phyloP scores from a whole-genome alignment of 2,888 invertebrate genomes.

The Neoascia interrupta region DNA sequence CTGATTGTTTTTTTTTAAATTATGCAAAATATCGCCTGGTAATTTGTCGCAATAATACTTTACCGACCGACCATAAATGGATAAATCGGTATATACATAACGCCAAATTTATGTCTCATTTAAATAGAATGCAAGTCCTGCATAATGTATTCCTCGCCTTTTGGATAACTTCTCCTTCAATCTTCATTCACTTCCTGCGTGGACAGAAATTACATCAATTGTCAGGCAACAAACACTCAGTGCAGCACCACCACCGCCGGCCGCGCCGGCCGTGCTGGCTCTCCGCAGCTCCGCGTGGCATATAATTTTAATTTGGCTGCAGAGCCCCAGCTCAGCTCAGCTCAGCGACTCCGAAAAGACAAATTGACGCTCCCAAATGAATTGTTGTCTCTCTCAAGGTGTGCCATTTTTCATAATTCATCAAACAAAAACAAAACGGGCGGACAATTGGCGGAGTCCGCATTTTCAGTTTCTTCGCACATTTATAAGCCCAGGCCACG shows the following conservation, averaged over 20 bases:
- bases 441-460: constrained; percentile 64
- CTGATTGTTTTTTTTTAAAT: too few relatives aligned
- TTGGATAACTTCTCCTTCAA: constrained; percentile 5
- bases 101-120: too few relatives aligned
- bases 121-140: constrained; percentile 43
- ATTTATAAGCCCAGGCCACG: constrained; percentile 25
- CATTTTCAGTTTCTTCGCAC: constrained; percentile 20
- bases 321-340: constrained; percentile 11
- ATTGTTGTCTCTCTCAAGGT: constrained; percentile 68
- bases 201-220: constrained; percentile 69
- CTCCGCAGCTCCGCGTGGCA: constrained; percentile 13
- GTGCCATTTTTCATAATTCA: constrained; percentile 70
- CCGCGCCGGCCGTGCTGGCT: too few relatives aligned
- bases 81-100: too few relatives aligned
- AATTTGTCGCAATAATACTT: too few relatives aligned
- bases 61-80: too few relatives aligned
- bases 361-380: constrained; percentile 68
- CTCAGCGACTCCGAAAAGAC: constrained; percentile 35
- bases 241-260: constrained; percentile 21
- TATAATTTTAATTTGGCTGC: constrained; percentile 57
- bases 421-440: constrained; percentile 66
- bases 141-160: constrained; percentile 45
- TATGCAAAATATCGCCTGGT: too few relatives aligned
- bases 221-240: constrained; percentile 49
- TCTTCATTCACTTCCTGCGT: constrained; percentile 54